Evolutionary conservation across 2,888 invertebrate species (phyloP), one percentile per base, ranked within the genome.

Genomic region (Deilephila elpenor): DNA sequence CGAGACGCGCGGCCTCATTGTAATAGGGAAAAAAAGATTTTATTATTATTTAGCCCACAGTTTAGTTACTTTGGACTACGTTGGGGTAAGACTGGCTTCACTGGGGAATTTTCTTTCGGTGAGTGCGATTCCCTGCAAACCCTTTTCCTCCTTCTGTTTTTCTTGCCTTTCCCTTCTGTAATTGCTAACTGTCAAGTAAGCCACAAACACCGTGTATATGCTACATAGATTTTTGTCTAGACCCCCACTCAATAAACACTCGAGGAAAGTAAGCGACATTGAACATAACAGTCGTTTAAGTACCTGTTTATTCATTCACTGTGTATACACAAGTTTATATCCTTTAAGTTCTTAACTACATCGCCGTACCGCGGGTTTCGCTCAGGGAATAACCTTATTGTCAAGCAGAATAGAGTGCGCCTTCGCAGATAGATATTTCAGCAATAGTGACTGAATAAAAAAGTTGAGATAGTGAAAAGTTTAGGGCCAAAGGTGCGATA

Each of bases 321-420:
- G 20, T 11, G n/a, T 51, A 51, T 44, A 51, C 37, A 59, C 56
- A 67, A 59, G 64, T 82, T 78, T 76, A 77, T 77, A 84, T 86
- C 82, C 82, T 83, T 78, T 83, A 86, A 88, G 84, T 88, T 87
- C 78, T 79, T 85, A 86, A 88, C 88, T 83, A 82, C 85, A 87
- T 89, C 88, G 80, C 82, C 81, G 80, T 80, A 84, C 79, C 82
- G 80, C 77, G 82, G 81, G 79, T 76, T 81, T 78, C 77, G 78
- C 82, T 81, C 77, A 73, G 88, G 87, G 89, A 88, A 86, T 83
- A 86, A 81, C 84, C 86, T 81, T 84, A 88, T 89, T 88, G 86
- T 86, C 75, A 82, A 82, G 82, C 84, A 86, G 86, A 87, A 83
- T 86, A 86, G 82, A 81, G 79, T 75, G 76, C 78, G 77, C 75